Evolutionary conservation across 2,888 invertebrate genomes (phyloP), one percentile per base, ranked within the genome.

Genomic region (Cerceris rybyensis): DNA sequence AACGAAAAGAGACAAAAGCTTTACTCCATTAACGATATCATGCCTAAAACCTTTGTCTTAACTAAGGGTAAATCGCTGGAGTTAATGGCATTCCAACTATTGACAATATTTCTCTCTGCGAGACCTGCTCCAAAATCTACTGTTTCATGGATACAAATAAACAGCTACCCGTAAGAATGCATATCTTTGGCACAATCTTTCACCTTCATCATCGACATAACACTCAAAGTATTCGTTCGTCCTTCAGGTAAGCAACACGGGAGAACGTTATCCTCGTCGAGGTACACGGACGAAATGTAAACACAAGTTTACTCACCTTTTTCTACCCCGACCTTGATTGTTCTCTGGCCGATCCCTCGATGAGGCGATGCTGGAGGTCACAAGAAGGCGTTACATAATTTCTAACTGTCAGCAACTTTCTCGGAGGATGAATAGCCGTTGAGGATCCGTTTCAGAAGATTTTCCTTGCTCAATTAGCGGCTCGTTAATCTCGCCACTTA

Each of bases 381-480:
- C 52, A n/a, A 17, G 14, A 11, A 13, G n/a, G 52, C 2, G 41
- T 70, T 64, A 71, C 58, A 64, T 65, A 58, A 65, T 58, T 71
- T 52, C 70, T 58, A 64, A 28, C 11, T 54, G 65, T 42, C 50
- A 41, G 49, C 16, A 42, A n/a, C 50, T 57, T 69, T 16, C 16
- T 61, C 16, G 57, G 49, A 11, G 2, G 41, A 43, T 13, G 41
- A 52, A 42, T 14, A 55, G 9, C n/a, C 42, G 8, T 16, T 43
- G n/a, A 6, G 6, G 16, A n/a, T 43, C 55, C 11, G 52, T 16
- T 52, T 9, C 14, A 54, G 17, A 17, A 7, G 28, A 55, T 17
- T 28, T n/a, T 72, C 16, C n/a, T 13, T 1, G 13, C 14, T 14
- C 64, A 61, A 75, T 75, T 66, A 65, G 17, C 50, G 11, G 61